These are phyloP conservation scores for Elysia chlorotica DNA, from an alignment of 1,140 invertebrate genomes.

Conservation along the genomic window DNA sequence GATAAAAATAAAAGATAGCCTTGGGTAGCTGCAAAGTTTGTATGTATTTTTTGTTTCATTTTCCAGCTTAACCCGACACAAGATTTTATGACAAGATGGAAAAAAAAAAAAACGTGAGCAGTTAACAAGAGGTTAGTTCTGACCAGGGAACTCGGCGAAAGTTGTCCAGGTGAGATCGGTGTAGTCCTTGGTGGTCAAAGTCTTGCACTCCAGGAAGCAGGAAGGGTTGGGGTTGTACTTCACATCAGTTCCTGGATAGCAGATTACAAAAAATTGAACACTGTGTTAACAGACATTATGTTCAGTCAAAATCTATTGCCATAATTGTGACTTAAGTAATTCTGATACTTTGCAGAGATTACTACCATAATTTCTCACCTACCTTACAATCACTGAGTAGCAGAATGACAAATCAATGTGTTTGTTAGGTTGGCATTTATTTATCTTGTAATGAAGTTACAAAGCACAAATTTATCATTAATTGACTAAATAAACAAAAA, in stretches of 20 bases:
- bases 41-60: no score
- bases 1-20: no score
- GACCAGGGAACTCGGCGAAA: slow-evolving; percentile 91
- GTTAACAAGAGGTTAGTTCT: background rate
- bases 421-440: background rate
- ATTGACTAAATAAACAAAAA: no score
- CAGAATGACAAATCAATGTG: background rate
- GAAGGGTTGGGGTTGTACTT: slow-evolving; percentile 50
- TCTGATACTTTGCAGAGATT: no score
- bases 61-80: background rate
- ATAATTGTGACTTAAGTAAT: no score
- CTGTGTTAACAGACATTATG: no score
- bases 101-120: background rate
- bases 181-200: slow-evolving; percentile 84
- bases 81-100: background rate
- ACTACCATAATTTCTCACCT: no score
- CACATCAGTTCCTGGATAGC: slow-evolving; percentile 42
- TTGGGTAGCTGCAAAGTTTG: no score
- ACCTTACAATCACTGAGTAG: background rate
- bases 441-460: no score
- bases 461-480: no score
- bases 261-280: no score
- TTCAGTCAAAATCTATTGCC: no score
- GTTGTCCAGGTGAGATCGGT: slow-evolving; percentile 94
- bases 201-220: slow-evolving; percentile 76